Percentiles rank a stretch among this genome's conserved stretches.
Conservation (phyloP, 2,888 invertebrate species). For the Cantharis nigra region DNA sequence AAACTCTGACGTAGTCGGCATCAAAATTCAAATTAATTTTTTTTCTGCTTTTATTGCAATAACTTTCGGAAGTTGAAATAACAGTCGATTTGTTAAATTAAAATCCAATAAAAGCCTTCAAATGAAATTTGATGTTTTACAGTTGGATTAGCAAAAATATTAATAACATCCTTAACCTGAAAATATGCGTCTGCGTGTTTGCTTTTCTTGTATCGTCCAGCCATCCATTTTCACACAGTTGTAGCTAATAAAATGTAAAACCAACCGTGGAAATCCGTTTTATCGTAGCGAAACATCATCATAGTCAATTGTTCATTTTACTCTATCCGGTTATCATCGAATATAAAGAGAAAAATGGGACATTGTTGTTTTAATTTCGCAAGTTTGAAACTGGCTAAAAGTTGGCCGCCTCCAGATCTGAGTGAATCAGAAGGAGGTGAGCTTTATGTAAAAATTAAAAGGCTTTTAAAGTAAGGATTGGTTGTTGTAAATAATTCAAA, state of each 20-base stretch:
- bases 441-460: neutral
- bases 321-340: neutral
- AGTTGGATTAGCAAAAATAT: neutral
- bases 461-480: neutral
- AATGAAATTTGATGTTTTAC: neutral
- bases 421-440: neutral
- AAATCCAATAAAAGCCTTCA: too few species aligned
- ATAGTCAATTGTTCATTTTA: neutral
- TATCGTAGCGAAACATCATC: neutral
- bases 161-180: neutral
- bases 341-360: neutral
- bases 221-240: neutral
- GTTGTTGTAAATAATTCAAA: neutral
- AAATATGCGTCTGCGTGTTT: too few species aligned
- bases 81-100: too few species aligned
- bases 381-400: neutral
- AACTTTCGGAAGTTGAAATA: too few species aligned
- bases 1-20: neutral
- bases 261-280: neutral
- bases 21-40: neutral
- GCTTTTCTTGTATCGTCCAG: neutral
- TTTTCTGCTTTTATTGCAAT: neutral
- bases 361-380: neutral
- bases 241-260: neutral
- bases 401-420: too few species aligned